Evolutionary conservation across 2,888 invertebrate species (phyloP), one percentile per base, ranked within the genome.

Genomic region (Leptinotarsa tumamoca): DNA sequence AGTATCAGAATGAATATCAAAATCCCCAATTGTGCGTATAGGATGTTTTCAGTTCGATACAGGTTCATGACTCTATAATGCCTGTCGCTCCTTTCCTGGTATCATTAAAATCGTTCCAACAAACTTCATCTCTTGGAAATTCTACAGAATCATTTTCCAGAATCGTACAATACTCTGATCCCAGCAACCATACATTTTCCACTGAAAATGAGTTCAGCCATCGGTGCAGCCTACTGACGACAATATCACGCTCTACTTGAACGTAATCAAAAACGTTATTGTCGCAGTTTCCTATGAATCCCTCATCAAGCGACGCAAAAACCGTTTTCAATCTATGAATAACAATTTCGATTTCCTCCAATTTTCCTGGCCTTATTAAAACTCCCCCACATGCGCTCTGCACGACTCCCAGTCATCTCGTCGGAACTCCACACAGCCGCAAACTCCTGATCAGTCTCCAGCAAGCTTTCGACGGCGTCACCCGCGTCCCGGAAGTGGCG

Each of bases 301-400:
- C 71, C 49, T 66, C 50, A 67, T 27, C 63, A 63, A 33, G 14
- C 63, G 43, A 27, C 72, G 72, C 56, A 75, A 75, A 76, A 77
- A 68, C 67, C 76, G 74, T 77, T 75, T 70, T 72, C 74, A 71
- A 77, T 75, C 80, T 74, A 80, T 80, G 80, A 78, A 80, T 80
- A 80, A 80, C 77, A 78, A 80, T 80, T 80, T 77, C 77, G 80
- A 80, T 77, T 78, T 78, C 78, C 77, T 76, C 74, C 77, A 74
- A 74, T 78, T 78, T 78, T 74, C 79, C 78, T 58, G 72, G 74
- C 78, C 77, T 78, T 76, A 78, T 77, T 79, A 77, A 78, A 75
- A 77, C 75, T 75, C 71, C 77, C 75, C 71, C 75, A 75, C 77
- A 77, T 77, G 77, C 77, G 77, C 77, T 50, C 63, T 74, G 68